These are phyloP conservation scores for Stegastes partitus DNA, from an alignment of 2,113 vertebrate genomes.

Conservation along the genomic window DNA sequence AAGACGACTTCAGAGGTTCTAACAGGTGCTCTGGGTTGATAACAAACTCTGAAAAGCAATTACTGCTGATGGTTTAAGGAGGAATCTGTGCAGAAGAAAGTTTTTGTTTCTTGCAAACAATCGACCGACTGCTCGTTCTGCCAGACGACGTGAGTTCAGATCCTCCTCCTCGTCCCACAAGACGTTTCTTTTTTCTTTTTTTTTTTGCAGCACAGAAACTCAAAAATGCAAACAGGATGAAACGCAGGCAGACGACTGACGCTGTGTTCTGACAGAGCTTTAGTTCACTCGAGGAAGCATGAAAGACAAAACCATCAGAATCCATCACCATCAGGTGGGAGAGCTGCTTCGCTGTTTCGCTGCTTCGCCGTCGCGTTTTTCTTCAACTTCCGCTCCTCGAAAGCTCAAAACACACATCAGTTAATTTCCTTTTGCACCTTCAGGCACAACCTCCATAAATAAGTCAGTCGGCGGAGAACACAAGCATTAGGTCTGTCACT, in stretches of 20 bases:
- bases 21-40: conserved; percentile 53
- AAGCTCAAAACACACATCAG: not conserved
- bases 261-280: conserved; percentile 15
- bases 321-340: not conserved
- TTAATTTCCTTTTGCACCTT: conserved; percentile 28
- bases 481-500: conserved; percentile 20
- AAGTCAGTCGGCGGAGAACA: conserved; percentile 22
- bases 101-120: conserved; percentile 3
- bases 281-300: not conserved
- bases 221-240: not conserved
- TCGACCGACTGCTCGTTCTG: not conserved
- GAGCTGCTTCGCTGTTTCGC: not conserved
- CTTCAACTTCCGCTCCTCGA: not conserved
- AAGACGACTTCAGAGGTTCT: conserved; percentile 27
- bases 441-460: conserved; percentile 33
- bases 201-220: not conserved
- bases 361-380: not conserved
- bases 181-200: not conserved
- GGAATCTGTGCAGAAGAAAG: not conserved
- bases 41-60: conserved; percentile 32
- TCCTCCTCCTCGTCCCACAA: not conserved
- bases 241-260: not conserved
- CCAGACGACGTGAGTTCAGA: not conserved
- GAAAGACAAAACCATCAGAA: not conserved
- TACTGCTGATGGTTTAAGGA: conserved; percentile 19